Evolutionary conservation across 2,888 invertebrate species (phyloP), one percentile per base, ranked within the genome.

Genomic region (Drosophila sordidapex): DNA sequence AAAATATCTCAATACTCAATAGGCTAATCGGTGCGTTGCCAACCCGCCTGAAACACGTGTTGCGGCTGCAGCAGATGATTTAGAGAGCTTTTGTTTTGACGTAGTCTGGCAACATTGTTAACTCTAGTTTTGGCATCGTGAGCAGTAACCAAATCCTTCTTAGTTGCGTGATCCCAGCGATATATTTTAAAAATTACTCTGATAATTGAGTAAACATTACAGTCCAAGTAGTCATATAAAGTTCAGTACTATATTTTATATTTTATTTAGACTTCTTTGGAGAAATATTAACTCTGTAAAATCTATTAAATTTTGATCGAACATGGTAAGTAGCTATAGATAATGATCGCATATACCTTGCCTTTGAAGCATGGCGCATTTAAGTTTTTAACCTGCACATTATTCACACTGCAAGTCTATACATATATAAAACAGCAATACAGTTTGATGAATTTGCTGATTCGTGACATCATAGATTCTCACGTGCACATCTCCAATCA

Each of bases 401-500:
- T 38, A 38, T 18, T 18, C 15, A 36, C 36, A 18, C 15, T 11
- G 33, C 3, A 33, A 21, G 4, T 21, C 7, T 13, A 21, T 33
- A 13, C 21, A 52, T 21, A 15, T 21, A 13, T 31, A 13, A 18
- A 18, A 29, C 29, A 8, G 38, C 11, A 29, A n/a, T 13, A n/a
- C 8, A 38, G 18, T 8, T 40, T 7, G 4, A 43, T 43, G 29
- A 51, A 29, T 51, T 36, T 43, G 13, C 10, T 21, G 6, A 29
- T 15, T 52, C 61, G 61, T 51, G 57, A 15, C 8, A n/a, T 10
- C 27, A 25, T 18, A 27, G 36, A 21, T 29, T 38, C 18, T 67
- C 72, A 76, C 68, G 72, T 4, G 18, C 62, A 29, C 81, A 76
- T 69, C 72, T 38, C 81, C 33, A 76, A 81, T 64, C 68, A 81